A percentile compares a stretch with the other conserved stretches of the same genome.
These are phyloP conservation scores for Laterallus jamaicensis DNA, from an alignment of 2,113 vertebrate species.

Conservation along the genomic window DNA sequence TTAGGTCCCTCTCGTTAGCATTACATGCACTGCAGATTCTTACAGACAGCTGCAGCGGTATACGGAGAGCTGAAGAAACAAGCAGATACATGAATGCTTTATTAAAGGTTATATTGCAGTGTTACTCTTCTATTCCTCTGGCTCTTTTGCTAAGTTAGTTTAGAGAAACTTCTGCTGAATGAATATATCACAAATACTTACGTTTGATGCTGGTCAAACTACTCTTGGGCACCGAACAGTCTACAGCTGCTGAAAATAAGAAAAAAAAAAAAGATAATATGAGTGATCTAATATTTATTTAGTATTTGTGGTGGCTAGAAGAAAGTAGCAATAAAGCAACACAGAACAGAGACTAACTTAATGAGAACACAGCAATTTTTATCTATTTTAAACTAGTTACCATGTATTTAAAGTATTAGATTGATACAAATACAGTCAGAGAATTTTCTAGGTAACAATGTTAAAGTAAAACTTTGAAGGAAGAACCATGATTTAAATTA, in stretches of 20 bases:
- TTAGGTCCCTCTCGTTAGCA: background rate
- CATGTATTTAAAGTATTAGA: background rate
- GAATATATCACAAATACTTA: slow-evolving; percentile 72
- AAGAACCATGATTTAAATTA: background rate
- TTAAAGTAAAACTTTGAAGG: background rate
- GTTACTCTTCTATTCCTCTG: background rate
- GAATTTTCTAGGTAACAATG: background rate
- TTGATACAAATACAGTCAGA: background rate
- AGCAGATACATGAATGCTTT: background rate
- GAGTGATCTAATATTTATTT: background rate
- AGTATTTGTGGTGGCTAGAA: background rate
- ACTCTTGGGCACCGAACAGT: slow-evolving; percentile 88
- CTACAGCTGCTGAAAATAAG: slow-evolving; percentile 84
- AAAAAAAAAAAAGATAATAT: background rate
- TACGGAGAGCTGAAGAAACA: background rate
- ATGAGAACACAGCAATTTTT: background rate
- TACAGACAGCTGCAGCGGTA: background rate
- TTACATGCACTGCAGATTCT: background rate
- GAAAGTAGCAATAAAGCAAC: background rate
- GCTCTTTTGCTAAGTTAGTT: background rate
- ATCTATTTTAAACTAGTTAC: background rate
- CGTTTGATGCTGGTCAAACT: slow-evolving; percentile 85
- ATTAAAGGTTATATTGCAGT: background rate
- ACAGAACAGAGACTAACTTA: background rate
- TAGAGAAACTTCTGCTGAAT: background rate